Conservation (phyloP, 2,797 vertebrate species). For the Sphenodon punctatus region DNA sequence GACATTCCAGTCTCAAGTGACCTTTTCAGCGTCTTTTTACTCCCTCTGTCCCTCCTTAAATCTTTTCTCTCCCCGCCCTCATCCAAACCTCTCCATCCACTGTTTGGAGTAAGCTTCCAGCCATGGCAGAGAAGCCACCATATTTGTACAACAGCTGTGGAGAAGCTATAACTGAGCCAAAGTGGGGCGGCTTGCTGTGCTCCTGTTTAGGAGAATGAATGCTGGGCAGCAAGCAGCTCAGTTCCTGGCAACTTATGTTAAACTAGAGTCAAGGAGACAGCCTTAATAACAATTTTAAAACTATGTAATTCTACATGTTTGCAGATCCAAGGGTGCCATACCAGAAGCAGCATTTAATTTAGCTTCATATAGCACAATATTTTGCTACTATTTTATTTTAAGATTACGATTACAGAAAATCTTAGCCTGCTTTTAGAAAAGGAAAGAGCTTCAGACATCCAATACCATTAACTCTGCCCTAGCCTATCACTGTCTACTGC, state of each 20-base stretch:
- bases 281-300: no score
- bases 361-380: background rate
- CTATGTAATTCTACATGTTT: no score
- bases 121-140: slow-evolving; percentile 57
- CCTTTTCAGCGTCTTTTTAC: slow-evolving; percentile 53
- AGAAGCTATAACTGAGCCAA: slow-evolving; percentile 50
- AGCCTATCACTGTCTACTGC: background rate
- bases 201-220: background rate
- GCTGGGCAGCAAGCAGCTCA: background rate
- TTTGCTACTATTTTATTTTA: no score
- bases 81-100: background rate
- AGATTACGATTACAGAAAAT: background rate
- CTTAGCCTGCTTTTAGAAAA: slow-evolving; percentile 1
- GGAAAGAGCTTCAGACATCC: background rate
- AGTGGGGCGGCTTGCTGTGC: background rate
- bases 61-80: background rate
- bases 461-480: background rate
- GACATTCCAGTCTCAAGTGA: slow-evolving; percentile 57
- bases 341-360: background rate
- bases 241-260: background rate
- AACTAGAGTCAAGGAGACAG: background rate
- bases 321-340: background rate
- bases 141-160: slow-evolving; percentile 69
- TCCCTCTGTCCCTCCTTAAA: slow-evolving; percentile 16
- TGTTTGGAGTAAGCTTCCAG: slow-evolving; percentile 67